Percentiles rank a stretch among this genome's conserved stretches.
Evolutionary conservation across 1,140 invertebrate genomes (phyloP).

Genomic region (Triops cancriformis): DNA sequence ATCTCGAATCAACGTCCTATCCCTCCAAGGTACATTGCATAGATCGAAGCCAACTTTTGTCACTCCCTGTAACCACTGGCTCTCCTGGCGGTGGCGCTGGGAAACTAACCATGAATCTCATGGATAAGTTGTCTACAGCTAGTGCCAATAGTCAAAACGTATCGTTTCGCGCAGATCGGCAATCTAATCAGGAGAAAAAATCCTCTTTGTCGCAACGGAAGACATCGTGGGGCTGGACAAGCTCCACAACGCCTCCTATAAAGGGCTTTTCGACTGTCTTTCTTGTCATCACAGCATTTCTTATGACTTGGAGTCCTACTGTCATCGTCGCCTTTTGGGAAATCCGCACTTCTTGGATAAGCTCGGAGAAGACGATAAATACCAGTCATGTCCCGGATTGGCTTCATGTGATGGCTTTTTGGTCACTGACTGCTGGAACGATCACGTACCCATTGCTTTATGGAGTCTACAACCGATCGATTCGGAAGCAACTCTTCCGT

Average conservation of each 20-base stretch:
- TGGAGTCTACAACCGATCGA: slow-evolving; percentile 30
- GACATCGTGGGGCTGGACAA: background rate
- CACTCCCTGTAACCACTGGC: background rate
- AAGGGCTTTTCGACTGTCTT: slow-evolving; percentile 27
- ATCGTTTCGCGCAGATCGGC: background rate
- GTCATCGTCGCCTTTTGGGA: slow-evolving; percentile 24
- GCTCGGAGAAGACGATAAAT: background rate
- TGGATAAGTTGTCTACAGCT: background rate
- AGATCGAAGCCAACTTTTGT: background rate
- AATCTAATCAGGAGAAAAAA: background rate
- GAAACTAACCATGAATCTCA: background rate
- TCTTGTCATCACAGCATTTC: slow-evolving; percentile 29
- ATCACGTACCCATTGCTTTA: slow-evolving; percentile 30
- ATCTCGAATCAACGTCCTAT: background rate
- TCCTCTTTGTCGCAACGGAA: background rate
- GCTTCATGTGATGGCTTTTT: slow-evolving; percentile 26
- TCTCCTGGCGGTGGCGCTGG: background rate
- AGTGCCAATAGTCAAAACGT: background rate
- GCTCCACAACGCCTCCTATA: background rate
- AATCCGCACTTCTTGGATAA: background rate
- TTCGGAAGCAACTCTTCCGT: slow-evolving; percentile 28
- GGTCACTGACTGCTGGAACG: slow-evolving; percentile 24
- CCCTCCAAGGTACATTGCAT: background rate
- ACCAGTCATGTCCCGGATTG: background rate
- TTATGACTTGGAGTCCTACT: slow-evolving; percentile 28